These are phyloP conservation scores for Oncorhynchus kisutch DNA, from an alignment of 2,113 vertebrate genomes.

Conservation along the genomic window DNA sequence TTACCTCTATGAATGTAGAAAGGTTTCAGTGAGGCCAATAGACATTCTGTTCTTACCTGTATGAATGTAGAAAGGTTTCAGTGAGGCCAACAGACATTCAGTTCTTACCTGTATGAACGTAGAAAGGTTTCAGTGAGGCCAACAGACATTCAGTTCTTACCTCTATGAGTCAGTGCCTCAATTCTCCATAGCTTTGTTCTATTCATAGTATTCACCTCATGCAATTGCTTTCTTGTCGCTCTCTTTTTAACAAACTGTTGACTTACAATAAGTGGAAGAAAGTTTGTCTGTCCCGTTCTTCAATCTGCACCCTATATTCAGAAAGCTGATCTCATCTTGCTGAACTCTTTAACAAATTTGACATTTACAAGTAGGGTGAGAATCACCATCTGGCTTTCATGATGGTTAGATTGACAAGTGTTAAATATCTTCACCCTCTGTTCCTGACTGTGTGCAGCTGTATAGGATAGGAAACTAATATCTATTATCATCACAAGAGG, in stretches of 20 bases:
- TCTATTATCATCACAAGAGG: slow-evolving; percentile 76
- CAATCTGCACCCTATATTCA: slow-evolving; percentile 37
- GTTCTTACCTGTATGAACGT: no score
- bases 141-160: no score
- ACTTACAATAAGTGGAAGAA: slow-evolving; percentile 26
- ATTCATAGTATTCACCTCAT: no score
- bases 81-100: no score
- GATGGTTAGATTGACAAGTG: slow-evolving; percentile 68
- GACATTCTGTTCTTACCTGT: no score
- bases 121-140: not conserved
- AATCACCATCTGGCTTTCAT: slow-evolving; percentile 24
- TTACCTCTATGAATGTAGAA: not conserved
- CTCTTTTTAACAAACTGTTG: not conserved
- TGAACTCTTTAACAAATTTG: no score
- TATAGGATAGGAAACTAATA: slow-evolving; percentile 45
- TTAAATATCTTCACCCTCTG: slow-evolving; percentile 72
- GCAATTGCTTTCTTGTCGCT: not conserved
- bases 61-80: not conserved
- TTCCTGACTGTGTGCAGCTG: slow-evolving; percentile 45
- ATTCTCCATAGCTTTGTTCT: no score
- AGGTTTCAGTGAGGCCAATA: not conserved
- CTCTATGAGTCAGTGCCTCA: no score
- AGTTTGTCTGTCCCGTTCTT: slow-evolving; percentile 30
- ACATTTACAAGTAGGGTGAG: no score
- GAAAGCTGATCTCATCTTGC: not conserved